Base-by-base conservation (phyloP, 2,113 vertebrate genomes). In the Oxyruncus cristatus region DNA sequence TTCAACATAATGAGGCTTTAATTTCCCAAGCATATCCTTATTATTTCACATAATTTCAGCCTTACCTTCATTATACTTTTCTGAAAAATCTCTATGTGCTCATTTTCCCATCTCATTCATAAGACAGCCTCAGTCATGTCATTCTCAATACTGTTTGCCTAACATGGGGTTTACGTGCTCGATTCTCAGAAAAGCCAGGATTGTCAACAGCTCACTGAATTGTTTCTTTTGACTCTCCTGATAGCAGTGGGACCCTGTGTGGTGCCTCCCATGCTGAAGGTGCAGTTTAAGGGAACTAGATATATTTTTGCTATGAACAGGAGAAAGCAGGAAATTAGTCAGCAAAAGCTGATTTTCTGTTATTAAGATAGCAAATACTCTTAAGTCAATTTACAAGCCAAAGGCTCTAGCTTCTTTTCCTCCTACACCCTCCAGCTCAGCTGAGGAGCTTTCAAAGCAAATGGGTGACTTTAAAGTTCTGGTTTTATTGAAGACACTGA, bases 401-500 rank as follows among this genome's bases (percentile, higher is more conserved):
- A 92, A 93, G 52, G 37, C 56, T 94, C 22, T 26, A 89, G 47
- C 47, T 86, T 84, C 55, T 59, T 68, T 74, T 53, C 46, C 68
- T 86, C 59, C 55, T 58, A 70, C 50, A 80, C 68, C n/a, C 65
- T 87, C 49, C 88, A 94, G 67, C 47, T 83, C 79, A 85, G 32
- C 39, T 46, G 63, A 5, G 0, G 14, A 82, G 53, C 14, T 89
- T 96, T 96, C 94, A 95, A 94, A 96, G 87, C 46, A 96, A 88
- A 55, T 23, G 32, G 20, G 14, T 59, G 32, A 65, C 61, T 96
- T 95, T 89, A 91, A 95, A 95, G 90, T 80, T 89, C 79, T 83
- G 70, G 44, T 85, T 41, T 52, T 72, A 87, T 46, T 65, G 85
- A 88, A 94, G 63, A 85, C 37, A 61, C 72, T 52, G 53, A 90